Evolutionary conservation across 2,113 vertebrate genomes (phyloP).

Genomic region (Rattus norvegicus): GRCr8 NC_086021.1:179950501-179951000

Average conservation of each 20-base stretch:
- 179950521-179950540: not conserved
- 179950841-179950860: not conserved
- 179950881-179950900: too few species aligned
- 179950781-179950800: not conserved
- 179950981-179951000: not conserved
- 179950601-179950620: conserved; percentile 11
- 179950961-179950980: not conserved
- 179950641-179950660: not conserved
- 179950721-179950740: not conserved
- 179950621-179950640: not conserved
- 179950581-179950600: not conserved
- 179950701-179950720: not conserved
- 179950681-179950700: not conserved
- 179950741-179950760: not conserved
- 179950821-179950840: not conserved
- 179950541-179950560: conserved; percentile 35
- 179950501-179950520: not conserved
- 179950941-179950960: not conserved
- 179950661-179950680: not conserved
- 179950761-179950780: not conserved
- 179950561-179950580: conserved; percentile 20
- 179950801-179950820: not conserved
- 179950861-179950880: not conserved
- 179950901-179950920: not conserved
- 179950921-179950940: not conserved